Evolutionary conservation across 2,797 vertebrate species (phyloP).

Genomic region (Synanceia verrucosa): DNA sequence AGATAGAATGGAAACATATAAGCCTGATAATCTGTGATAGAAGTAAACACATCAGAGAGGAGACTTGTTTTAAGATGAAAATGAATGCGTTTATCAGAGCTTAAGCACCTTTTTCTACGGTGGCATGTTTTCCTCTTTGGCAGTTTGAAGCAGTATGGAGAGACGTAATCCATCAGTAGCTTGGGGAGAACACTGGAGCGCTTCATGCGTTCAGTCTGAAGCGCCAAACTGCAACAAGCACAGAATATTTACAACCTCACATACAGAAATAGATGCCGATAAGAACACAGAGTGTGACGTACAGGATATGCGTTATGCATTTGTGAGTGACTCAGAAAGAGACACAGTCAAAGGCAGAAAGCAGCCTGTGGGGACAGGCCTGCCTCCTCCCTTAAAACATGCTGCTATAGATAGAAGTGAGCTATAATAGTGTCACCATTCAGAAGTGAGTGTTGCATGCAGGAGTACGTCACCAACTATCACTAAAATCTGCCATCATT

Average conservation of each 20-base stretch:
- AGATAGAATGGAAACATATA: conserved; percentile 60
- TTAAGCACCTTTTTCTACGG: conserved; percentile 63
- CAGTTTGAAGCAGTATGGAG: conserved; percentile 67
- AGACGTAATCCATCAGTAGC: conserved; percentile 69
- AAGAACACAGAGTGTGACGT: conserved; percentile 3
- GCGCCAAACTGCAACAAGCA: conserved; percentile 63
- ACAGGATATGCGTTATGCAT: not conserved
- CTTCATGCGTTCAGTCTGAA: conserved; percentile 59
- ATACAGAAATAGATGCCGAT: conserved; percentile 1
- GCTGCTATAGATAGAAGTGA: not conserved
- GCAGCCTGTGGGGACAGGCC: conserved; percentile 16
- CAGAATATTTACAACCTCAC: conserved; percentile 22
- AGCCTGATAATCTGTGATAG: conserved; percentile 33
- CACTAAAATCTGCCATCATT: not conserved
- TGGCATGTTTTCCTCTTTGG: conserved; percentile 54
- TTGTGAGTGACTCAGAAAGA: conserved; percentile 17
- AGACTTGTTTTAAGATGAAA: conserved; percentile 12
- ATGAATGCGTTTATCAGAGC: conserved; percentile 18
- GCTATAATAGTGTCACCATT: conserved; percentile 8
- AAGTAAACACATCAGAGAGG: conserved; percentile 17
- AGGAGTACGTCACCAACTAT: not conserved
- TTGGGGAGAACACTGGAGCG: conserved; percentile 16
- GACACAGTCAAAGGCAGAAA: conserved; percentile 17
- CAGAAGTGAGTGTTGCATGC: not conserved
- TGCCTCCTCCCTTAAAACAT: conserved; percentile 1